These are phyloP conservation scores for Cantharis rustica DNA, from an alignment of 2,888 invertebrate genomes.

Conservation along the genomic window DNA sequence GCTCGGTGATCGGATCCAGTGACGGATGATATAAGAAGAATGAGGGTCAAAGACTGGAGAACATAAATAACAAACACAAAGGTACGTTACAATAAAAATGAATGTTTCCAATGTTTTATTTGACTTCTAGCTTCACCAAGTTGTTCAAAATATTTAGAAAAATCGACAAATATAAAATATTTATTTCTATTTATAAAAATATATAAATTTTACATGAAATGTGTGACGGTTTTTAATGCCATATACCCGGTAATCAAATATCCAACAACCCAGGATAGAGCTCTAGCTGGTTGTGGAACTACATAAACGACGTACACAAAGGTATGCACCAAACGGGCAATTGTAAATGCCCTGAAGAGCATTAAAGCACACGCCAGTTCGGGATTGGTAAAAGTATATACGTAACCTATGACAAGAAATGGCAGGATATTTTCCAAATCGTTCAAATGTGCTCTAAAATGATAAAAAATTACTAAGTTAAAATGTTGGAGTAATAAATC, in stretches of 20 bases:
- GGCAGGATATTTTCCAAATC: conserved; percentile 74
- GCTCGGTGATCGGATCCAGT: too few species aligned
- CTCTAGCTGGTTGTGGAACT: conserved; percentile 61
- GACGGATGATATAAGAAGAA: too few species aligned
- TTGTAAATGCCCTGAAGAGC: conserved; percentile 61
- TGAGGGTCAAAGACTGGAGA: too few species aligned
- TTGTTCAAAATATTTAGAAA: background rate
- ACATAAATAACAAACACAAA: too few species aligned
- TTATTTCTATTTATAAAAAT: background rate
- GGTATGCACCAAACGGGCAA: conserved; percentile 64
- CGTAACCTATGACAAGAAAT: conserved; percentile 64
- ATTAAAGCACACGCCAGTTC: conserved; percentile 57
- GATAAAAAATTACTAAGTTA: background rate
- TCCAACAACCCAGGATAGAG: conserved; percentile 39
- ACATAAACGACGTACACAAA: conserved; percentile 66
- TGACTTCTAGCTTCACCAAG: too few species aligned
- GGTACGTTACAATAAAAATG: too few species aligned
- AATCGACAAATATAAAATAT: background rate
- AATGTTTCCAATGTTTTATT: too few species aligned
- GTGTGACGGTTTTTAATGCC: conserved; percentile 31
- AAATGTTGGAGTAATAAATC: background rate
- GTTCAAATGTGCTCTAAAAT: conserved; percentile 67
- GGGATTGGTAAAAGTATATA: conserved; percentile 61
- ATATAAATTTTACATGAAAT: background rate
- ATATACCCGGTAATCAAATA: conserved; percentile 43